phyloP scores from a whole-genome alignment of 2,888 invertebrate genomes.

The Embidobia sp. region DNA sequence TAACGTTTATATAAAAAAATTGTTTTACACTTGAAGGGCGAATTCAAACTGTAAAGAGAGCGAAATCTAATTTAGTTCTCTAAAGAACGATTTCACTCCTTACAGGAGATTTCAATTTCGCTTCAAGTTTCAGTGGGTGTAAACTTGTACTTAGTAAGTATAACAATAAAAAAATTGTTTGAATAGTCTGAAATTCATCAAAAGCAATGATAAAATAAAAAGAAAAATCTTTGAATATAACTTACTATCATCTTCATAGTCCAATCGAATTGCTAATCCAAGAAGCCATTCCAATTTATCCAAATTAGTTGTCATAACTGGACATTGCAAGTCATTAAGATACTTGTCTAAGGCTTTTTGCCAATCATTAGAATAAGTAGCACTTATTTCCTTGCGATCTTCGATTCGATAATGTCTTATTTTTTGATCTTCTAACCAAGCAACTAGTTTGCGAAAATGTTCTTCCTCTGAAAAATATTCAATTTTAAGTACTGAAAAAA shows the following conservation, averaged over 20 bases:
- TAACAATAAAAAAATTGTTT: too few species aligned
- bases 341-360: constrained; percentile 87
- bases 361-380: constrained; percentile 87
- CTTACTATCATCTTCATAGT: constrained; percentile 90
- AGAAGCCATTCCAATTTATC: constrained; percentile 94
- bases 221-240: too few species aligned
- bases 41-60: too few species aligned
- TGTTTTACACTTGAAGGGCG: too few species aligned
- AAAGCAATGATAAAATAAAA: too few species aligned
- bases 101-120: too few species aligned
- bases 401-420: constrained; percentile 94
- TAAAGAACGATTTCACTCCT: too few species aligned
- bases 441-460: constrained; percentile 89
- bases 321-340: constrained; percentile 89
- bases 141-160: too few species aligned
- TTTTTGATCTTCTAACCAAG: constrained; percentile 97
- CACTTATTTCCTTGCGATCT: constrained; percentile 88
- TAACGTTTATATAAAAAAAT: too few species aligned
- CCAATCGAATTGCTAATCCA: constrained; percentile 90
- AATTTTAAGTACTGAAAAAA: not conserved
- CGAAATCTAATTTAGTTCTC: too few species aligned
- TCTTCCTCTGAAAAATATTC: constrained; percentile 85
- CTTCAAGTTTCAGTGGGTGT: too few species aligned
- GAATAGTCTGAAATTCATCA: too few species aligned
- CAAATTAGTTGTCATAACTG: constrained; percentile 83